Percentiles rank a stretch among this genome's conserved stretches.
These are phyloP conservation scores for Anniella stebbinsi DNA, from an alignment of 2,797 vertebrate genomes.

Conservation along the genomic window DNA sequence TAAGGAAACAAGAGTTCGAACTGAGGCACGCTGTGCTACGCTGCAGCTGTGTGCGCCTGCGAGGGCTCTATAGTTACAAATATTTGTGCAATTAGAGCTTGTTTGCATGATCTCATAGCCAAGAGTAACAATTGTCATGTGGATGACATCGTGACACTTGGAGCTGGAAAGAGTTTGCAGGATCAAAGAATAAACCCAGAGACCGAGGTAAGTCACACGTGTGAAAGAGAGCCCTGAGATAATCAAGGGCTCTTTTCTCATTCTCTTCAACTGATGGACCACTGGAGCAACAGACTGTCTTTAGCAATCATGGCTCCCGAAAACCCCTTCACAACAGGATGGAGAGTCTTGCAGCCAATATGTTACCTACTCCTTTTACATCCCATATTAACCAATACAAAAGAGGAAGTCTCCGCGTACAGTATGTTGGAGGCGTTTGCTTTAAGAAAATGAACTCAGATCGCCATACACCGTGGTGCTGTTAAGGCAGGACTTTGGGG, in stretches of 20 bases:
- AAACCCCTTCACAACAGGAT: no score
- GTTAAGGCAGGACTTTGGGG: background rate
- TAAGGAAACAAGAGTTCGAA: constrained; percentile 34
- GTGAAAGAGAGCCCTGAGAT: background rate
- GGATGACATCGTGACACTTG: background rate
- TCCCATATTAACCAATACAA: background rate
- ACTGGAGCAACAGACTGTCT: background rate
- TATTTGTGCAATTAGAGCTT: constrained; percentile 8
- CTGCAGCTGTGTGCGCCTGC: background rate
- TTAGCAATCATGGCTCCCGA: background rate
- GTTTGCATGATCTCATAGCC: background rate
- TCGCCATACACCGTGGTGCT: background rate
- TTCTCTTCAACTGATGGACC: background rate
- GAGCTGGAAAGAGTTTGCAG: background rate
- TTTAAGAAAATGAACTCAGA: background rate
- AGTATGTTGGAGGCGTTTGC: background rate
- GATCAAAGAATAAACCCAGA: background rate
- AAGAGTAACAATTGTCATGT: background rate
- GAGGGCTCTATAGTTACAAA: background rate
- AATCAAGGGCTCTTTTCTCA: constrained; percentile 6
- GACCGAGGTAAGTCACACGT: background rate
- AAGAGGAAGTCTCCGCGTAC: background rate
- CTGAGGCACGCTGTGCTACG: background rate
- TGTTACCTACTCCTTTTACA: background rate
- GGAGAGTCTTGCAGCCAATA: background rate